These are phyloP conservation scores for Acanthopagrus latus DNA, from an alignment of 2,797 vertebrate genomes.

Conservation along the genomic window DNA sequence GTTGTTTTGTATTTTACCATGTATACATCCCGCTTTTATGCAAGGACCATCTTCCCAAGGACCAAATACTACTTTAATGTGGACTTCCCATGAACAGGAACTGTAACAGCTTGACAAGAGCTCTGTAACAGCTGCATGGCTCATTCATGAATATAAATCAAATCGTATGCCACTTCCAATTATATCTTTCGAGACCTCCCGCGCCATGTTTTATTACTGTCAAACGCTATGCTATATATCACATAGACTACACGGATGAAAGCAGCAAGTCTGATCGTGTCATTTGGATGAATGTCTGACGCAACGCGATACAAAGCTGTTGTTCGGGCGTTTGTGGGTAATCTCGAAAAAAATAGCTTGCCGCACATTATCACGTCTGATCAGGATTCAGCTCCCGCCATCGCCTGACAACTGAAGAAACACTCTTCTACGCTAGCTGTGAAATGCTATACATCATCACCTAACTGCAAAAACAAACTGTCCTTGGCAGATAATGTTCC, in stretches of 20 bases:
- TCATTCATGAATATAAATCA: constrained; percentile 57
- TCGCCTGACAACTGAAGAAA: constrained; percentile 16
- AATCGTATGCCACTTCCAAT: constrained; percentile 37
- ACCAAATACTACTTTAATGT: not conserved
- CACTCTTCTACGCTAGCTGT: constrained; percentile 1
- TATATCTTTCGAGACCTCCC: constrained; percentile 16
- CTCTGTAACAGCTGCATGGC: constrained; percentile 33
- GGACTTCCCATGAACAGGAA: constrained; percentile 28
- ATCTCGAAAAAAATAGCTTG: constrained; percentile 22
- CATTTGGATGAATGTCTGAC: constrained; percentile 25
- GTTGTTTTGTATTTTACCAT: too few relatives aligned
- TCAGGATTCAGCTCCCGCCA: constrained; percentile 45
- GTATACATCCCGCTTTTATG: too few relatives aligned
- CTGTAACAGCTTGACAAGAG: constrained; percentile 35
- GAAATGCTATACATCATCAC: constrained; percentile 56
- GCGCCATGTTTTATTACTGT: constrained; percentile 42
- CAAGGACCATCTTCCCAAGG: too few relatives aligned
- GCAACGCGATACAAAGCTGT: not conserved
- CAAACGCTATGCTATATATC: not conserved
- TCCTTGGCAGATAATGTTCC: constrained; percentile 74
- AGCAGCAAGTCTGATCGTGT: constrained; percentile 2
- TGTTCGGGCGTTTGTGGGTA: not conserved
- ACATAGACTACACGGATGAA: constrained; percentile 10
- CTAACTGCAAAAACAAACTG: constrained; percentile 66
- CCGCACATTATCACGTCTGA: constrained; percentile 46